These are phyloP conservation scores for Seriola dumerili DNA, from an alignment of 2,113 vertebrate species.

Conservation along the genomic window DNA sequence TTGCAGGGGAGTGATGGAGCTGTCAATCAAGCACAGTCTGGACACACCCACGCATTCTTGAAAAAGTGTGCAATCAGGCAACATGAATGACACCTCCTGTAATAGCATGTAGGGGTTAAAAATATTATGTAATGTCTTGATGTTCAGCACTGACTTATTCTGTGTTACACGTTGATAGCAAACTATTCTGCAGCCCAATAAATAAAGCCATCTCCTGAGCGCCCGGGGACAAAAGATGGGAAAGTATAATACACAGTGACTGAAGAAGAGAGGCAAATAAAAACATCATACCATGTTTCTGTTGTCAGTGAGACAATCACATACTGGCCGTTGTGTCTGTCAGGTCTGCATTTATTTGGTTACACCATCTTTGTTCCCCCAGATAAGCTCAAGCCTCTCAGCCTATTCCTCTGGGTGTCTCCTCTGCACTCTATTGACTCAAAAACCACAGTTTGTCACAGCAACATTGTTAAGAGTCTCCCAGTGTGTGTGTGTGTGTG, in stretches of 20 bases:
- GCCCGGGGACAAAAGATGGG: not conserved
- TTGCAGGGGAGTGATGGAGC: too few species aligned
- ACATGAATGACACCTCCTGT: not conserved
- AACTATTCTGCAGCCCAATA: not conserved
- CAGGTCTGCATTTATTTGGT: constrained; percentile 34
- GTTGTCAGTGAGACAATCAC: not conserved
- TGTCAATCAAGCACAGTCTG: too few species aligned
- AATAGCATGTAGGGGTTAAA: too few species aligned
- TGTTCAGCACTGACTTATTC: not conserved
- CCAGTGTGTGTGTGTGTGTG: not conserved
- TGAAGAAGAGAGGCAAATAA: not conserved
- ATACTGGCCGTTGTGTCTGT: constrained; percentile 2
- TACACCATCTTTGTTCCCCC: constrained; percentile 25
- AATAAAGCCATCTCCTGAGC: not conserved
- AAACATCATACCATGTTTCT: constrained; percentile 11
- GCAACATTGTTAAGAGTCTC: constrained; percentile 22
- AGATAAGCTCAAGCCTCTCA: constrained; percentile 10
- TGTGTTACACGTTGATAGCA: not conserved
- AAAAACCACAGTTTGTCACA: constrained; percentile 37
- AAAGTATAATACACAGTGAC: not conserved
- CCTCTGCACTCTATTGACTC: constrained; percentile 33
- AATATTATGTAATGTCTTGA: not conserved
- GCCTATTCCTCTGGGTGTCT: constrained; percentile 20
- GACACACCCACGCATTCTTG: too few species aligned
- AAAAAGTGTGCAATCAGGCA: not conserved